phyloP scores from a whole-genome alignment of 2,113 vertebrate species.

The Opisthocomus hoazin region DNA sequence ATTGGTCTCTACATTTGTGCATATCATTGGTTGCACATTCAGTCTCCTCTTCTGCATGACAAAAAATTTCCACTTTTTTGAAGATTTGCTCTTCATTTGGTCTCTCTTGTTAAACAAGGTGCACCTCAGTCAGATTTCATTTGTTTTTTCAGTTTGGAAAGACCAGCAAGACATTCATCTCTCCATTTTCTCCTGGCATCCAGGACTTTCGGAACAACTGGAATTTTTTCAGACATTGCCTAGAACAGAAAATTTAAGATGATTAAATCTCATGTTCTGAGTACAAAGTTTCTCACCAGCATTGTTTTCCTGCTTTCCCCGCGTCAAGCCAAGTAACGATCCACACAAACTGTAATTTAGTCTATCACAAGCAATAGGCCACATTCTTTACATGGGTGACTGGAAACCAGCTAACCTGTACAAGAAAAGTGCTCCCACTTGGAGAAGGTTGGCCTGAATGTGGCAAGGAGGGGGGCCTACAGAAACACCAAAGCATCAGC shows the following conservation, averaged over 20 bases:
- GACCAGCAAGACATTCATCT: constrained; percentile 81
- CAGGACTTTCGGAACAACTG: constrained; percentile 76
- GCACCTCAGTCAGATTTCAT: constrained; percentile 51
- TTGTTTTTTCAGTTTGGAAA: constrained; percentile 84
- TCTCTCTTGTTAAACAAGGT: not conserved
- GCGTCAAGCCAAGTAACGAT: not conserved
- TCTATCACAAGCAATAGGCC: not conserved
- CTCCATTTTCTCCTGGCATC: constrained; percentile 80
- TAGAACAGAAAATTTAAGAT: constrained; percentile 52
- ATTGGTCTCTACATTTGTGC: not conserved
- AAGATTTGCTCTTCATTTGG: not conserved
- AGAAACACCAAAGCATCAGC: not conserved
- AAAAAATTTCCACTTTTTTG: not conserved
- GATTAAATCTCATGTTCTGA: not conserved
- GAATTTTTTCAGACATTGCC: constrained; percentile 83
- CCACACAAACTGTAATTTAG: not conserved
- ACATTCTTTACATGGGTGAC: not conserved
- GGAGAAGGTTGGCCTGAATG: not conserved
- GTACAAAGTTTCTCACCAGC: not conserved
- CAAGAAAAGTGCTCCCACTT: not conserved
- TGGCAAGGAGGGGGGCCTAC: not conserved
- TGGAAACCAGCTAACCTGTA: not conserved
- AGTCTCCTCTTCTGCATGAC: not conserved
- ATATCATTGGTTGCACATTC: not conserved
- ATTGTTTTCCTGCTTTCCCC: not conserved